Conservation (phyloP, 1,140 invertebrate species). For the Anoplolepis gracilipes region DNA sequence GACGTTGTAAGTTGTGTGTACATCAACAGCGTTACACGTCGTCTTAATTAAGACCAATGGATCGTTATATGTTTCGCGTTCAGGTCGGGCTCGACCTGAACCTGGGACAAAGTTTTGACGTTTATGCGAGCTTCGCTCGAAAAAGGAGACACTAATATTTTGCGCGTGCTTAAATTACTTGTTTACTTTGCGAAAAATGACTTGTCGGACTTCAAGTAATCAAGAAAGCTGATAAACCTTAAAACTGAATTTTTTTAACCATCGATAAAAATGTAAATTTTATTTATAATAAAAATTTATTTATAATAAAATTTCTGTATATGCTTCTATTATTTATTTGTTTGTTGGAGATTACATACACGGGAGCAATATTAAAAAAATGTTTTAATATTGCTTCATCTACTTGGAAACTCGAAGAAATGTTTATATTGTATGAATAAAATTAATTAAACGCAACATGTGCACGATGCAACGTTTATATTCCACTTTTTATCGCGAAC, state of each 20-base stretch:
- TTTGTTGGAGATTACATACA: too few species aligned
- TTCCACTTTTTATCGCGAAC: not conserved
- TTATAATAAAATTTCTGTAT: too few species aligned
- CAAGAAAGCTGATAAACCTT: not conserved
- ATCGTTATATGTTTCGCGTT: constrained; percentile 15
- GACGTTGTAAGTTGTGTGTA: not conserved
- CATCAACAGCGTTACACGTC: constrained; percentile 20
- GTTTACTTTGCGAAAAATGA: not conserved
- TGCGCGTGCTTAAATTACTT: not conserved
- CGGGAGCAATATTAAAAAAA: too few species aligned
- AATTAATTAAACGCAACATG: not conserved
- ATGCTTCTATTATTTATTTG: not conserved
- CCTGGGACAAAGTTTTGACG: not conserved
- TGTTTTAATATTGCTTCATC: too few species aligned
- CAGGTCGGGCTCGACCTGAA: not conserved
- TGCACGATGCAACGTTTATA: not conserved
- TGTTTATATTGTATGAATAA: not conserved
- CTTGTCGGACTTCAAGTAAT: not conserved
- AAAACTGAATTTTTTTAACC: too few species aligned
- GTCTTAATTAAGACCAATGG: constrained; percentile 40
- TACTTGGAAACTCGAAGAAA: not conserved
- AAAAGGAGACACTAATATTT: not conserved
- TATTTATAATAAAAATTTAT: too few species aligned
- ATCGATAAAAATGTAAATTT: not conserved
- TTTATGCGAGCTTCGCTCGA: not conserved